Percentiles rank a stretch among this genome's conserved stretches.
phyloP scores from a whole-genome alignment of 2,797 vertebrate genomes.

The Sebastes diploproa region DNA sequence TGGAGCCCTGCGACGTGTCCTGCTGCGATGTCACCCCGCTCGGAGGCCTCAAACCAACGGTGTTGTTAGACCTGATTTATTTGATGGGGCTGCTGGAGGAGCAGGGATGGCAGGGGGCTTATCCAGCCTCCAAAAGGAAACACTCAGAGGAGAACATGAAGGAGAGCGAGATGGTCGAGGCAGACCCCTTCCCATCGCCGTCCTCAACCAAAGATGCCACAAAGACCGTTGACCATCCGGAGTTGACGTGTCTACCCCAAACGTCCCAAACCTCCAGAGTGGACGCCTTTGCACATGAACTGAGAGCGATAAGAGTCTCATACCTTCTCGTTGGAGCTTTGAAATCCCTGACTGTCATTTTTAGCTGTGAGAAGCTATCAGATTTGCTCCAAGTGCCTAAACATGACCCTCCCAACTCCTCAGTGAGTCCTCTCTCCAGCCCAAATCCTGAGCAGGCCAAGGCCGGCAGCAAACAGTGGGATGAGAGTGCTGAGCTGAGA shows the following conservation, averaged over 20 bases:
- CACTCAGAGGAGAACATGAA: constrained; percentile 62
- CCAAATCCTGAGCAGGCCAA: constrained; percentile 65
- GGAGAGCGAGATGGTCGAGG: constrained; percentile 59
- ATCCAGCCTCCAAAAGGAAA: constrained; percentile 42
- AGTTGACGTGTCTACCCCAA: constrained; percentile 36
- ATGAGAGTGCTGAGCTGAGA: constrained; percentile 78
- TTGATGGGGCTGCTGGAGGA: constrained; percentile 85
- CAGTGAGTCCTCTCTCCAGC: constrained; percentile 46
- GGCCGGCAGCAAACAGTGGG: constrained; percentile 52
- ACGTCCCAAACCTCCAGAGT: constrained; percentile 50
- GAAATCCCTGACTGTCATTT: constrained; percentile 83
- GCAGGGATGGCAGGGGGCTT: constrained; percentile 64
- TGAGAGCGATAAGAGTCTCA: constrained; percentile 81
- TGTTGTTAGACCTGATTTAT: constrained; percentile 84
- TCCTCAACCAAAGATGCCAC: constrained; percentile 45
- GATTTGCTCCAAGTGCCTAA: constrained; percentile 80
- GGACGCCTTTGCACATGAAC: constrained; percentile 78
- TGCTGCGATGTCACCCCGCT: constrained; percentile 79
- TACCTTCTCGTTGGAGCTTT: constrained; percentile 85
- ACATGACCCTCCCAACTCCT: constrained; percentile 36
- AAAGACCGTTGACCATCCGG: constrained; percentile 57
- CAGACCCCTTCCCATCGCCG: constrained; percentile 29
- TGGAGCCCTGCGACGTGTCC: constrained; percentile 82
- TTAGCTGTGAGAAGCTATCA: constrained; percentile 82
- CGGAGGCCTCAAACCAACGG: constrained; percentile 78